Percentiles rank a stretch among this genome's conserved stretches.
phyloP scores from a whole-genome alignment of 2,113 vertebrate genomes.

The Coturnix japonica region DNA sequence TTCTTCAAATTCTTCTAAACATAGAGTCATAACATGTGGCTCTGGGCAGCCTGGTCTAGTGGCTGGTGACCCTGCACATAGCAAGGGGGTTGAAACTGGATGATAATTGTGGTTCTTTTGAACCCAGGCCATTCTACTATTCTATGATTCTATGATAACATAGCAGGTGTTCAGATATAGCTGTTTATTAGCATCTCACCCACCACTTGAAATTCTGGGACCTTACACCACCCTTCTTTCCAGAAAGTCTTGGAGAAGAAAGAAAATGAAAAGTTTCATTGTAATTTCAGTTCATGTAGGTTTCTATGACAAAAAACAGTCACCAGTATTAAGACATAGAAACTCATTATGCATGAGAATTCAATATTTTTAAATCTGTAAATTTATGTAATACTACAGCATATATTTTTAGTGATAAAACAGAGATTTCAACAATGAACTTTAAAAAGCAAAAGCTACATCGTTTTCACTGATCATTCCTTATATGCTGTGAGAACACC shows the following conservation, averaged over 20 bases:
- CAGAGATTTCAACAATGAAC: neutral
- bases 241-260: slow-evolving; percentile 42
- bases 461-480: neutral
- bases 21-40: slow-evolving; percentile 14
- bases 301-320: slow-evolving; percentile 59
- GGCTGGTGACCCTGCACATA: too few relatives aligned
- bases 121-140: too few relatives aligned
- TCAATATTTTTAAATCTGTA: slow-evolving; percentile 7
- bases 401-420: neutral
- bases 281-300: slow-evolving; percentile 50
- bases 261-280: slow-evolving; percentile 51
- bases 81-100: too few relatives aligned
- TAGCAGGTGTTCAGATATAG: slow-evolving; percentile 59
- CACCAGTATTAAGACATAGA: slow-evolving; percentile 43
- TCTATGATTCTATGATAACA: neutral
- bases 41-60: too few relatives aligned
- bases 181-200: slow-evolving; percentile 63
- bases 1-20: slow-evolving; percentile 32
- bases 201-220: slow-evolving; percentile 53
- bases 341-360: slow-evolving; percentile 3
- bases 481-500: neutral
- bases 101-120: too few relatives aligned
- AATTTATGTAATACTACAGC: slow-evolving; percentile 3
- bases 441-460: neutral
- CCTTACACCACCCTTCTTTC: slow-evolving; percentile 58